Base-by-base conservation (phyloP, 2,888 invertebrate genomes). In the Hemithea aestivaria region DNA sequence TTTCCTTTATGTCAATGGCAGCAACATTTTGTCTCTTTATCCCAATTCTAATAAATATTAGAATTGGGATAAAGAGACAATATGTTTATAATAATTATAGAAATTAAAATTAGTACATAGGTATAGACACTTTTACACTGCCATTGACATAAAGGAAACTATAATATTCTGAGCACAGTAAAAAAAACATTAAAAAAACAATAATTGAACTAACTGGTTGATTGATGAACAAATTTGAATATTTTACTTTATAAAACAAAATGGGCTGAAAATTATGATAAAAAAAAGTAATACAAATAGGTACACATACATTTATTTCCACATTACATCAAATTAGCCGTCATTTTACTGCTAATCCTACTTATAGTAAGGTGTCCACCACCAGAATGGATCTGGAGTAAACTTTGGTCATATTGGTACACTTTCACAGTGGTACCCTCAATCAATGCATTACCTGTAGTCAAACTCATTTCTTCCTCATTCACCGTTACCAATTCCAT, bases 321-420 rank as follows among this genome's bases (percentile, higher is more conserved):
- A 7, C 5, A 24, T 9, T 20, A 7, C 7, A 9, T 54, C 67
- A 75, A 77, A 42, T 80, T 78, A 1, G 76, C 62, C 2, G 74
- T 78, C 70, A 77, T 74, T 60, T 76, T 77, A 43, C 74, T 79
- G 20, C 69, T 74, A n/a, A 80, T 68, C 54, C 80, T 75, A 31
- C 73, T 76, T 28, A 82, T 76, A 11, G 78, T 80, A 8, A 82
- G 55, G 37, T 76, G 73, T 6, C 70, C 64, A 1, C 62, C 59
- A 1, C 68, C 53, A 28, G 66, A 71, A 40, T 74, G 71, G 50
- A 82, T 77, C 57, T 78, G 76, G 1, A 83, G 46, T 45, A 79
- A 54, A 42, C 72, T 75, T 53, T 81, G 79, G 48, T 83, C 77
- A 21, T 83, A 51, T 26, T 80, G 76, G 45, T 74, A 81, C 20